phyloP scores from a whole-genome alignment of 2,797 vertebrate species.

The Platalea minor region DNA sequence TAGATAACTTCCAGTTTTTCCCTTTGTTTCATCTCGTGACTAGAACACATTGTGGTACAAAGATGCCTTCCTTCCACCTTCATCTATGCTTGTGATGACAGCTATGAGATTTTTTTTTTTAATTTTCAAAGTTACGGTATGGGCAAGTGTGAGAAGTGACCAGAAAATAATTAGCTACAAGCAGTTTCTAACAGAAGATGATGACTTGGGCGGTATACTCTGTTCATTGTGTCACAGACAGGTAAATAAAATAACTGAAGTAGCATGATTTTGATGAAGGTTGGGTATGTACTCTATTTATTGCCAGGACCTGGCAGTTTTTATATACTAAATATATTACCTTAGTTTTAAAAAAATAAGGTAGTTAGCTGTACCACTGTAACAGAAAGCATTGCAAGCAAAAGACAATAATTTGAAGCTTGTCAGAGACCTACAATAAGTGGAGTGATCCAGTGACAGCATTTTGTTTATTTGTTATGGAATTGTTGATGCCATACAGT shows the following conservation, averaged over 20 bases:
- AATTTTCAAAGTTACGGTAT: not conserved
- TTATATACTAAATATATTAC: not conserved
- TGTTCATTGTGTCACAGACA: not conserved
- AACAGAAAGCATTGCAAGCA: not conserved
- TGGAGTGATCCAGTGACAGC: not conserved
- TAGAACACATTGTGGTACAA: not conserved
- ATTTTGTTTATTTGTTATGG: not conserved
- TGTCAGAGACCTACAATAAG: not conserved
- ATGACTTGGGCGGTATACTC: fast-evolving
- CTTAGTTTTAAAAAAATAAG: not conserved
- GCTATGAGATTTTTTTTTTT: not conserved
- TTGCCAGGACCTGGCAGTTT: not conserved
- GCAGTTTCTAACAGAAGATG: not conserved
- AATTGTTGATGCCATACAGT: not conserved
- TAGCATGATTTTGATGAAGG: not conserved
- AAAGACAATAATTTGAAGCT: not conserved
- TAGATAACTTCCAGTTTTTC: not conserved
- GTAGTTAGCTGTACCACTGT: not conserved
- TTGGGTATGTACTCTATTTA: not conserved
- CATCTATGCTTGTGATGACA: not conserved
- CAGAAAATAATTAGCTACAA: not conserved
- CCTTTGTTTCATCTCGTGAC: not conserved
- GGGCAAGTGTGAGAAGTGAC: not conserved
- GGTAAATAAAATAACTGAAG: not conserved
- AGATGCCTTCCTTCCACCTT: not conserved